Evolutionary conservation across 1,140 invertebrate genomes (phyloP).

Genomic region (Anastatus disparis): DNA sequence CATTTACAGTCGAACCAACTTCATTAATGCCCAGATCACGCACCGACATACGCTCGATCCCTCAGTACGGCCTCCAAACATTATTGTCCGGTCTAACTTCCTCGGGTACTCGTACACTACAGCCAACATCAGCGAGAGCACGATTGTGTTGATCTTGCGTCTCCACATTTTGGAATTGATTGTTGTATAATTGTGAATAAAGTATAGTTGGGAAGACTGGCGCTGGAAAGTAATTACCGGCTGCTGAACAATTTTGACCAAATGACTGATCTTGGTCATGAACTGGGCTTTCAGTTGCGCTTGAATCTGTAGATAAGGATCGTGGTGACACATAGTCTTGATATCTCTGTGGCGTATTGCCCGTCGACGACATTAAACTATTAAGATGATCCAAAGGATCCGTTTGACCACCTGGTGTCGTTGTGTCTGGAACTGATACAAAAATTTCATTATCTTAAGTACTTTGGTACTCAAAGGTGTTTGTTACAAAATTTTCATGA

Average conservation of each 20-base stretch:
- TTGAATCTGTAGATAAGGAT: conserved; percentile 83
- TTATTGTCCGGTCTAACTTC: conserved; percentile 67
- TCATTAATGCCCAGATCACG: background rate
- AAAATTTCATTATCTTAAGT: no score
- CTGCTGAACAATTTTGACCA: conserved; percentile 70
- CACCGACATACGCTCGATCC: background rate
- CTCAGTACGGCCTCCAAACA: conserved; percentile 64
- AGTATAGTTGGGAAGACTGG: conserved; percentile 77
- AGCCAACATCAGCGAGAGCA: conserved; percentile 45
- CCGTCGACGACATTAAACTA: conserved; percentile 68
- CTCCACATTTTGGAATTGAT: conserved; percentile 77
- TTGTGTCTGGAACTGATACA: conserved; percentile 73
- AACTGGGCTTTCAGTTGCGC: conserved; percentile 82
- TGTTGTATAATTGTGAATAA: conserved; percentile 86
- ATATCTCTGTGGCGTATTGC: conserved; percentile 61
- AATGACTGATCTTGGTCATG: conserved; percentile 78
- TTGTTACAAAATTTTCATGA: conserved; percentile 32
- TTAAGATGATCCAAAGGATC: conserved; percentile 78
- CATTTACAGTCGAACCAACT: no score
- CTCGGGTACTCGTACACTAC: conserved; percentile 61
- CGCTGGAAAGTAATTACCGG: conserved; percentile 72
- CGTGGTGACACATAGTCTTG: conserved; percentile 70
- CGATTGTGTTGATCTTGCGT: conserved; percentile 54
- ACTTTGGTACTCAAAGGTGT: conserved; percentile 63
- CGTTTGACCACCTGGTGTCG: conserved; percentile 74